These are phyloP conservation scores for Pyrrhia umbra DNA, from an alignment of 2,888 invertebrate genomes.

Conservation along the genomic window DNA sequence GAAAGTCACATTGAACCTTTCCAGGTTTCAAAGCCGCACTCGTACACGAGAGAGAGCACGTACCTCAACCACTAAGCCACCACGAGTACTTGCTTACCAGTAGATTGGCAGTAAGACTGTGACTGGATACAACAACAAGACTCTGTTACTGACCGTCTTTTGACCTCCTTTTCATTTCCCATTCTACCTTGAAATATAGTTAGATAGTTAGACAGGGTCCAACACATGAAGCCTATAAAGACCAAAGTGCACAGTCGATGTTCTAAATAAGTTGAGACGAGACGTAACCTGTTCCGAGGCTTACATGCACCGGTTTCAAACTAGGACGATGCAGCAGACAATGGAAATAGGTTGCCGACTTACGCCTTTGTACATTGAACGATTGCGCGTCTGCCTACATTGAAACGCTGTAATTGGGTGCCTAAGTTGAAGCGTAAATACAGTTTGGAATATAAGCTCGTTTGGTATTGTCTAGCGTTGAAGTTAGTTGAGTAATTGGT, in stretches of 20 bases:
- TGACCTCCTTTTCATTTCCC: too few relatives aligned
- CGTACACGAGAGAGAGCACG: too few relatives aligned
- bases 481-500: slow-evolving; percentile 19
- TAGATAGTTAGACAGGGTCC: neutral
- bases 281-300: slow-evolving; percentile 51
- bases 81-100: too few relatives aligned
- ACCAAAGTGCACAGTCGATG: slow-evolving; percentile 11
- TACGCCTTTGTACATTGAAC: slow-evolving; percentile 24
- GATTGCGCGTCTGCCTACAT: slow-evolving; percentile 37
- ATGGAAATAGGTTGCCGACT: slow-evolving; percentile 55
- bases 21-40: too few relatives aligned
- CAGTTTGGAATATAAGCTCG: slow-evolving; percentile 28
- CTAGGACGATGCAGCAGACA: slow-evolving; percentile 50
- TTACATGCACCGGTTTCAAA: slow-evolving; percentile 46
- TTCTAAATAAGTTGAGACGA: slow-evolving; percentile 39
- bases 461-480: slow-evolving; percentile 10
- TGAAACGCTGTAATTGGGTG: slow-evolving; percentile 48
- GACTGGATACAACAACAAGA: too few relatives aligned
- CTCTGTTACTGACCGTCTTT: too few relatives aligned
- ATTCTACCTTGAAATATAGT: slow-evolving; percentile 4
- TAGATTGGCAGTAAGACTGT: too few relatives aligned
- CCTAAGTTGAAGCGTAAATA: slow-evolving; percentile 31
- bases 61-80: too few relatives aligned
- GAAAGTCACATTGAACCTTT: too few relatives aligned
- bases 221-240: neutral